phyloP scores from a whole-genome alignment of 2,113 vertebrate genomes.

The Brachyhypopomus gauderio region DNA sequence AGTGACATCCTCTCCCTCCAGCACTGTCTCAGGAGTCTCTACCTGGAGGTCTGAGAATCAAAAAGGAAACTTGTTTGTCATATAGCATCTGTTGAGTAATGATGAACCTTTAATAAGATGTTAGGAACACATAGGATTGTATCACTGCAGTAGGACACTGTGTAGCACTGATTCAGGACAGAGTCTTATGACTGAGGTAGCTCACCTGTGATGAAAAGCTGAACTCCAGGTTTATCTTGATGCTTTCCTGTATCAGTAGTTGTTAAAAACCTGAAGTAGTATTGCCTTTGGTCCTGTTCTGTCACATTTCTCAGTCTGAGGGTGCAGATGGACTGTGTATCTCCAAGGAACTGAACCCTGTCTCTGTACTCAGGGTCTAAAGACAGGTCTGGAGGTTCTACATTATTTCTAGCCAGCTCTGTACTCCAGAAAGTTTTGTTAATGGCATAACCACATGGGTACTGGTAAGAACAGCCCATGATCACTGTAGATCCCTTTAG shows the following conservation, averaged over 20 bases:
- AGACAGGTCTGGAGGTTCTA: background rate
- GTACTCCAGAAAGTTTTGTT: background rate
- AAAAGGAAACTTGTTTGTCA: background rate
- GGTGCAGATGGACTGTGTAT: background rate
- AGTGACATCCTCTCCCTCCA: constrained; percentile 18
- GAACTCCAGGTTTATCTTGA: background rate
- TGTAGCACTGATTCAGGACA: no score
- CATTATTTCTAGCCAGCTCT: background rate
- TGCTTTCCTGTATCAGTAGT: background rate
- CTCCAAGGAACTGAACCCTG: background rate
- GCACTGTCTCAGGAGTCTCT: background rate
- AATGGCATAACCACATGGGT: background rate
- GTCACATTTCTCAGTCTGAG: constrained; percentile 2
- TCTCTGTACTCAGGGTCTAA: background rate
- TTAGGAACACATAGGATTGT: no score
- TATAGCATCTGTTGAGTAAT: no score
- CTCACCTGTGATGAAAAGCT: no score
- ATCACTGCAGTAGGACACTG: no score
- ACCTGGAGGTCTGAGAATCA: constrained; percentile 16
- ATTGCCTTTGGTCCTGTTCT: constrained; percentile 17
- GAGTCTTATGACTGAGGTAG: no score
- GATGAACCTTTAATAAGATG: no score
- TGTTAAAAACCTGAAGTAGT: constrained; percentile 20
- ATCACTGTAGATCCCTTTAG: constrained; percentile 1
- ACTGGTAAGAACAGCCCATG: background rate